A percentile compares a stretch with the other conserved stretches of the same genome.
phyloP scores from a whole-genome alignment of 2,888 invertebrate genomes.

The Dasysyrphus tricinctus region DNA sequence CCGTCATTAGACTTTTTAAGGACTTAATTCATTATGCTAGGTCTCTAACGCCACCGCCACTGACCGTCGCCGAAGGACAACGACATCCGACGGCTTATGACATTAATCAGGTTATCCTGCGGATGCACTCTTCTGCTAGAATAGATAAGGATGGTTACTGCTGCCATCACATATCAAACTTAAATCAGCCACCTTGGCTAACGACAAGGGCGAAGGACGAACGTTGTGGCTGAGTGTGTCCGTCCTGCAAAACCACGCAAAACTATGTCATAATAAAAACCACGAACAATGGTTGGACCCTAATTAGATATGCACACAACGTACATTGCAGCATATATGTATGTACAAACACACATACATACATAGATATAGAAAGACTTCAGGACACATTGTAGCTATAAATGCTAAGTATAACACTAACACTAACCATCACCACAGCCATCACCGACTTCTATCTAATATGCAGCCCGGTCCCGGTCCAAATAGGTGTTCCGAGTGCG shows the following conservation, averaged over 20 bases:
- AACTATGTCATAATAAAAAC: constrained; percentile 73
- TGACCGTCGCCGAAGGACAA: too few species aligned
- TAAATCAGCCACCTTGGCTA: constrained; percentile 54
- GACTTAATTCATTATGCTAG: constrained; percentile 61
- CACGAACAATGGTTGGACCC: constrained; percentile 70
- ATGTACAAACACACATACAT: background rate
- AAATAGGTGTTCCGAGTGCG: constrained; percentile 76
- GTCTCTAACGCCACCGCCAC: constrained; percentile 18
- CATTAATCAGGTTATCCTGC: constrained; percentile 70
- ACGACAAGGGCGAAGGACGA: constrained; percentile 11
- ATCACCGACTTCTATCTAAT: constrained; percentile 51
- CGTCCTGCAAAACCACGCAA: constrained; percentile 54
- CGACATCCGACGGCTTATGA: constrained; percentile 49
- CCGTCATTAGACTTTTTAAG: constrained; percentile 40
- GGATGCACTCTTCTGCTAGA: constrained; percentile 66
- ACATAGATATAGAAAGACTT: background rate
- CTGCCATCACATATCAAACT: constrained; percentile 58
- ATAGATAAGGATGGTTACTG: constrained; percentile 52
- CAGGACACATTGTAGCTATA: constrained; percentile 22
- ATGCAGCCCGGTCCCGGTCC: constrained; percentile 65
- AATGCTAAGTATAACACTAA: constrained; percentile 18
- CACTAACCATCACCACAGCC: constrained; percentile 24
- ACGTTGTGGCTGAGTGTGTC: constrained; percentile 25
- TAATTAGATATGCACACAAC: constrained; percentile 74
- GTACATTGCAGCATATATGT: constrained; percentile 21